Base-by-base conservation (phyloP, 2,888 invertebrate species). In the Hemaris fuciformis region DNA sequence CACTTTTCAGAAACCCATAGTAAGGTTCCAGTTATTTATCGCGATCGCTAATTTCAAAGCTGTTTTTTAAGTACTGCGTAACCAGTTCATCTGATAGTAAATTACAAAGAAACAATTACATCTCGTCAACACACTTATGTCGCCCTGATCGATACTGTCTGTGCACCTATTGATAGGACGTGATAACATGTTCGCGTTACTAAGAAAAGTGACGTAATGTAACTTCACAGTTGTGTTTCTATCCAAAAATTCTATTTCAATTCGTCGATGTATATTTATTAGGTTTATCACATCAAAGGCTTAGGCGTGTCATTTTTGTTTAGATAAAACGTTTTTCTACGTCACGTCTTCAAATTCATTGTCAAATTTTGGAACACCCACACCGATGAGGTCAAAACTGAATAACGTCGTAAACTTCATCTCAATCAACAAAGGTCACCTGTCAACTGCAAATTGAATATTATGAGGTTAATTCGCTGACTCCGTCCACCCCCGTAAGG, bases 401-500 rank as follows among this genome's bases (percentile, higher is more conserved):
- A 38, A 38, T 4, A n/a, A 38, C n/a, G 38, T 13, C 13, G 38
- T 38, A 13, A 38, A 38, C 38, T 38, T 38, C 3, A 38, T 38
- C 38, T 38, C 10, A 38, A n/a, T 38, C 13, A 13, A n/a, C 38
- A 4, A n/a, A 38, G n/a, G 38, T n/a, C 18, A 27, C 10, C 10
- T 53, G 53, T 53, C 18, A 53, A 27, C 27, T 18, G 6, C 7
- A n/a, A 27, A 53, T 53, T 53, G 5, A 3, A 18, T 31, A 53
- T 53, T 18, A 53, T 53, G 18, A 31, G 53, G 53, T 53, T 53
- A 53, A 53, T 53, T 53, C 15, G 53, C 8, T 31, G 31, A 53
- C 31, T 48, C 15, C 53, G 10, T 15, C 53, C 27, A 53, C 53
- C 31, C 31, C 27, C 27, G 27, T 31, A 13, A n/a, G n/a, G n/a